These are phyloP conservation scores for Silurus aristotelis DNA, from an alignment of 2,797 vertebrate species.

Conservation along the genomic window DNA sequence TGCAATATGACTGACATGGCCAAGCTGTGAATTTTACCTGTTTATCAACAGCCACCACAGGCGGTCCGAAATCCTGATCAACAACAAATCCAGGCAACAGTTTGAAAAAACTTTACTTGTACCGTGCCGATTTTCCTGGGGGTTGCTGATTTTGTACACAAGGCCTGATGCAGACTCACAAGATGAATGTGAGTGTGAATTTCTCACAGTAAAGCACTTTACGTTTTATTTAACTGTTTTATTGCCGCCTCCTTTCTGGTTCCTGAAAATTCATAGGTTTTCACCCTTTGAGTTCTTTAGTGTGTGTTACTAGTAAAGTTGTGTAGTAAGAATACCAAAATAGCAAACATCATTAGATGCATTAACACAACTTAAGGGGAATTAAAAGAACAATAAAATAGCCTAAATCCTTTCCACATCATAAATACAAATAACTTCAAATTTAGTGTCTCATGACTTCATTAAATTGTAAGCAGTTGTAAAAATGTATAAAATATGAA, in stretches of 20 bases:
- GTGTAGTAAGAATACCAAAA: constrained; percentile 1
- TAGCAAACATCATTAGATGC: not conserved
- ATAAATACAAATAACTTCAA: not conserved
- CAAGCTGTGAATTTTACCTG: constrained; percentile 15
- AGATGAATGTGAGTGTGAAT: not conserved
- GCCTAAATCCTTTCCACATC: not conserved
- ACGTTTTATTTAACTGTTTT: not conserved
- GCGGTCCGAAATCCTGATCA: not conserved
- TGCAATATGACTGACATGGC: constrained; percentile 10
- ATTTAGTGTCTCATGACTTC: not conserved
- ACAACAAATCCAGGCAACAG: constrained; percentile 10
- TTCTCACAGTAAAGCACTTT: not conserved
- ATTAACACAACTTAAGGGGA: not conserved
- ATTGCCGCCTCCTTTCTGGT: not conserved
- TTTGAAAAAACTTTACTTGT: constrained; percentile 5
- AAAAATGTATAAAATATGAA: not conserved
- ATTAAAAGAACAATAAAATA: not conserved
- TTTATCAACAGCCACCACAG: constrained; percentile 19
- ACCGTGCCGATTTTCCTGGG: constrained; percentile 1
- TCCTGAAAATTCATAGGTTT: not conserved
- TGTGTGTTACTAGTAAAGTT: not conserved
- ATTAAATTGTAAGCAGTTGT: not conserved
- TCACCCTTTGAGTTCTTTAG: not conserved
- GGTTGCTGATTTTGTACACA: constrained; percentile 1
- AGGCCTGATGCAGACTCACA: not conserved